Evolutionary conservation across 64 coral and sea anemone species (phyloP).

Genomic region (Montipora foliosa): DNA sequence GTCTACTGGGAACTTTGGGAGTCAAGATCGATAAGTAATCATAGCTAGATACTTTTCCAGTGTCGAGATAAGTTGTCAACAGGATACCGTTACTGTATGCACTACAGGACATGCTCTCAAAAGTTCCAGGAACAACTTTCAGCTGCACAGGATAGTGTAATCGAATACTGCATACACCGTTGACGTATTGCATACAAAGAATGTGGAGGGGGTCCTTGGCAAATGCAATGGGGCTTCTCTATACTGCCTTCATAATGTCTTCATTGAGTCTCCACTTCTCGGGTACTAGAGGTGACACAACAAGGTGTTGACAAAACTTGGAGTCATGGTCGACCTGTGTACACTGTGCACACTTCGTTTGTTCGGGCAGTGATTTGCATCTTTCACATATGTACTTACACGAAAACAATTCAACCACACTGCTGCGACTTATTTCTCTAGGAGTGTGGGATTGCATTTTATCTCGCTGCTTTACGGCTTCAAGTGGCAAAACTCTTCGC

Average conservation of each 20-base stretch:
- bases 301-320: constrained; percentile 19
- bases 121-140: background rate
- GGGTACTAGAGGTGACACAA: constrained; percentile 19
- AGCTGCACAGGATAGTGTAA: background rate
- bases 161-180: background rate
- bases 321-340: constrained; percentile 11
- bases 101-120: background rate
- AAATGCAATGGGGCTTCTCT: constrained; percentile 1
- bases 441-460: background rate
- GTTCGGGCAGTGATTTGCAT: background rate
- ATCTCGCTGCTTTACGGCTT: background rate
- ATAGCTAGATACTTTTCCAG: background rate
- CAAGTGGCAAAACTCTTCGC: constrained; percentile 15
- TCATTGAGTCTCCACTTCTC: constrained; percentile 37
- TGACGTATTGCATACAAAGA: constrained; percentile 3
- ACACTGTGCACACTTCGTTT: constrained; percentile 5
- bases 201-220: background rate
- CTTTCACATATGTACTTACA: background rate
- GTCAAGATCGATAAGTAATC: background rate
- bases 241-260: background rate
- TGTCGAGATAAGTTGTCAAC: background rate
- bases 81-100: background rate
- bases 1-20: background rate
- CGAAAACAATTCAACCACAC: background rate
- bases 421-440: background rate